A percentile compares a stretch with the other conserved stretches of the same genome.
Conservation (phyloP, 1,140 invertebrate species). For the Bombus breviceps region DNA sequence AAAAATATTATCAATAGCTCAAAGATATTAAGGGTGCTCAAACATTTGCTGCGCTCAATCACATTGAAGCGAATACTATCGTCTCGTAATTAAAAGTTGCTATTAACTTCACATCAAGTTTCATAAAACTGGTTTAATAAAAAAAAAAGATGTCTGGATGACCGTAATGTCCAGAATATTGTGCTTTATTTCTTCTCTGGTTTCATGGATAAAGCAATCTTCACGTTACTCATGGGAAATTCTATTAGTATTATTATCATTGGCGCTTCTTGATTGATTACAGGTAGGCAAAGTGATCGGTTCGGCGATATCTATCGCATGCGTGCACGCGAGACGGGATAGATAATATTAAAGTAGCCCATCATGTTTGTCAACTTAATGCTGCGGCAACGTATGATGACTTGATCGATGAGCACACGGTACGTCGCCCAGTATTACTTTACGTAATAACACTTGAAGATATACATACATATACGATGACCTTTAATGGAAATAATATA, state of each 20-base stretch:
- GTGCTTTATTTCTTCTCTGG: neutral
- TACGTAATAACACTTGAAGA: slow-evolving; percentile 50
- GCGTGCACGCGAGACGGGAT: slow-evolving; percentile 43
- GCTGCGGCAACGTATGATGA: slow-evolving; percentile 39
- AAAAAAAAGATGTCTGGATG: neutral
- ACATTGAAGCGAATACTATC: neutral
- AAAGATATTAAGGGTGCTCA: neutral
- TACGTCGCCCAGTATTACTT: slow-evolving; percentile 58
- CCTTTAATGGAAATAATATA: neutral
- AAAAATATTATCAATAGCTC: neutral
- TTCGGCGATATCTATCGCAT: slow-evolving; percentile 50
- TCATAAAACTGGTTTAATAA: neutral
- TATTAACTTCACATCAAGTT: neutral
- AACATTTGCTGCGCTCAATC: neutral
- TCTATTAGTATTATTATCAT: slow-evolving; percentile 40
- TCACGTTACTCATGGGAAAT: slow-evolving; percentile 53
- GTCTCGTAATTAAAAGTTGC: neutral
- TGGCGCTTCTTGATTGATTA: slow-evolving; percentile 60
- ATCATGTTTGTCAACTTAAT: slow-evolving; percentile 68
- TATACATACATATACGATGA: neutral
- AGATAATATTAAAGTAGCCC: slow-evolving; percentile 61
- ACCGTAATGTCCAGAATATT: neutral
- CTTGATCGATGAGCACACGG: slow-evolving; percentile 63
- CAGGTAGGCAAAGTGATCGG: slow-evolving; percentile 58
- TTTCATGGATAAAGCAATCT: slow-evolving; percentile 23